Percentiles rank a stretch among this genome's conserved stretches.
These are phyloP conservation scores for Deilephila elpenor DNA, from an alignment of 2,888 invertebrate genomes.

Conservation along the genomic window DNA sequence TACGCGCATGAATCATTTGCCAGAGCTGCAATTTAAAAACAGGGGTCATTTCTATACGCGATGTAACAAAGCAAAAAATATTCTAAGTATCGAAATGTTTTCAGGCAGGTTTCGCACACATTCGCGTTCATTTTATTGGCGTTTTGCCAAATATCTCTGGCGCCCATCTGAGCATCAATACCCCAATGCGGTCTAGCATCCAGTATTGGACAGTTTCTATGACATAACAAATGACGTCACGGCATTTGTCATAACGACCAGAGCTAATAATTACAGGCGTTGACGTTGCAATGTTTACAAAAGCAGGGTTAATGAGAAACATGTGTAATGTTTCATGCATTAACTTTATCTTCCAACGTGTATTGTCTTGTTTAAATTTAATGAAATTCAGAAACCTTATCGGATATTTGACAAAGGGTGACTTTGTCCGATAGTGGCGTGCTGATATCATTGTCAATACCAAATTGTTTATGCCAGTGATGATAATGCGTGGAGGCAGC, in stretches of 20 bases:
- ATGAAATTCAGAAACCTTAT: slow-evolving; percentile 7
- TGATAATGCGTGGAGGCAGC: neutral
- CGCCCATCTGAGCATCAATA: slow-evolving; percentile 22
- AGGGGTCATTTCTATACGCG: slow-evolving; percentile 46
- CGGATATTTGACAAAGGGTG: slow-evolving; percentile 27
- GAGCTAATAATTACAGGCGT: neutral
- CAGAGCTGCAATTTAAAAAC: slow-evolving; percentile 47
- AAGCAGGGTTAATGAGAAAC: neutral
- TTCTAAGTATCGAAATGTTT: slow-evolving; percentile 1
- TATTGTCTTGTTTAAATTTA: neutral
- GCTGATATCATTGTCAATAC: slow-evolving; percentile 20
- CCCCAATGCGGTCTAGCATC: slow-evolving; percentile 16
- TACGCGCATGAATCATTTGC: slow-evolving; percentile 56
- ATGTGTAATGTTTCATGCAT: neutral
- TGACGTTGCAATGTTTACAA: slow-evolving; percentile 1
- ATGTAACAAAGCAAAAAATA: slow-evolving; percentile 48
- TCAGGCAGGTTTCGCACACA: slow-evolving; percentile 4
- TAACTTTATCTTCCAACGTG: slow-evolving; percentile 1
- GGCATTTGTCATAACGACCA: neutral
- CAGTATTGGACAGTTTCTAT: slow-evolving; percentile 11
- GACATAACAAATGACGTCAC: slow-evolving; percentile 21
- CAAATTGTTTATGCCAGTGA: slow-evolving; percentile 12
- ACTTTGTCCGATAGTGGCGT: slow-evolving; percentile 28
- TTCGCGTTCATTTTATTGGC: slow-evolving; percentile 5
- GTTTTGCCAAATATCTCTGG: slow-evolving; percentile 19